Conservation (phyloP, 2,888 invertebrate genomes). For the Apamea sordens region DNA sequence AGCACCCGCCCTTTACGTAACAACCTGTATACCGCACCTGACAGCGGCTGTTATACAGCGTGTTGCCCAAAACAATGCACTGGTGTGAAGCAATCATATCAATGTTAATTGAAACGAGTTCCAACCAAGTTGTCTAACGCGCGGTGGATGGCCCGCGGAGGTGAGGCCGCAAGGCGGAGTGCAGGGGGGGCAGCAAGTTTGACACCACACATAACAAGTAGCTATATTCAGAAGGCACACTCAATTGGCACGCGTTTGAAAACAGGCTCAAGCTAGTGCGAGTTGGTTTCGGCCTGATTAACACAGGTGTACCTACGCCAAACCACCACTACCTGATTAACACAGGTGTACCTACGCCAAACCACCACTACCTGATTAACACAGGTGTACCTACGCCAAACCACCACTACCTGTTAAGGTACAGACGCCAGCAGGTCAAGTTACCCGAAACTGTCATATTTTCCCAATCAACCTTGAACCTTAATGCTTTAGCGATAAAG, state of each 20-base stretch:
- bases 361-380: background rate
- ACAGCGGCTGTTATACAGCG: conserved; percentile 2
- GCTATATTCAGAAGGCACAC: conserved; percentile 28
- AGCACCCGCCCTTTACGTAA: conserved; percentile 31
- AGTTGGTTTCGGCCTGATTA: background rate
- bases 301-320: background rate
- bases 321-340: background rate
- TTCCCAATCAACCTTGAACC: no score
- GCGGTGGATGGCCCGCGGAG: conserved; percentile 13
- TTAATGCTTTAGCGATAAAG: no score
- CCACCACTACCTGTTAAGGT: background rate
- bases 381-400: background rate
- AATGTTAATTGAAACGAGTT: conserved; percentile 60
- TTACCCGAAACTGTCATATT: no score
- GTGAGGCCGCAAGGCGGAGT: background rate
- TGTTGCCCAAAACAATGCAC: conserved; percentile 35
- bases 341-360: background rate
- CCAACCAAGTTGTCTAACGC: conserved; percentile 49
- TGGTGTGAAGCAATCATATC: conserved; percentile 46
- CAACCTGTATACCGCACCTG: conserved; percentile 19
- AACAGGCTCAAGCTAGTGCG: background rate
- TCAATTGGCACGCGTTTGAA: background rate
- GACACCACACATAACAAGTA: background rate
- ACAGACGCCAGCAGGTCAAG: no score
- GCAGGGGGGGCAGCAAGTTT: background rate